Percentiles rank a stretch among this genome's conserved stretches.
Evolutionary conservation across 2,888 invertebrate genomes (phyloP).

Genomic region (Phalera bucephala): DNA sequence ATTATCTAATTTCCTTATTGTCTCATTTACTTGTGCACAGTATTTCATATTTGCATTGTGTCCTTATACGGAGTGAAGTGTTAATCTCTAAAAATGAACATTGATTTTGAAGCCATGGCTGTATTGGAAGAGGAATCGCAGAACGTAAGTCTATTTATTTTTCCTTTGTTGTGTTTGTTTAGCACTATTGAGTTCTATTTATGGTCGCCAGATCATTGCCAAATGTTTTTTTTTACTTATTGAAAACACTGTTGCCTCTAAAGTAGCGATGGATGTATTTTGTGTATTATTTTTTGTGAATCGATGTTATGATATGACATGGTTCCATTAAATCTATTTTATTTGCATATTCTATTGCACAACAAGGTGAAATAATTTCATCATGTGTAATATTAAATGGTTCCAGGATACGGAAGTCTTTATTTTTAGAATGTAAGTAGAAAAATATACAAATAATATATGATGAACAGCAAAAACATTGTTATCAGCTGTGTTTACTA

Average conservation of each 20-base stretch:
- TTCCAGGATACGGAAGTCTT: constrained; percentile 1
- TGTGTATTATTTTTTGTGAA: constrained; percentile 22
- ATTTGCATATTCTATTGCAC: constrained; percentile 48
- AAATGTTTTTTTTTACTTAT: neutral
- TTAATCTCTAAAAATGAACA: constrained; percentile 60
- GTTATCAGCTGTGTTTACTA: constrained; percentile 34
- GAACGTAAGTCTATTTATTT: constrained; percentile 73
- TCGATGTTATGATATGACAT: constrained; percentile 31
- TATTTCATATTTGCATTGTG: constrained; percentile 23
- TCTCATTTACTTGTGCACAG: constrained; percentile 51
- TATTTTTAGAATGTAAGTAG: neutral
- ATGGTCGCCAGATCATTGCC: constrained; percentile 4
- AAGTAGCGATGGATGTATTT: neutral
- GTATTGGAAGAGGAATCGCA: constrained; percentile 85
- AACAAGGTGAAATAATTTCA: constrained; percentile 51
- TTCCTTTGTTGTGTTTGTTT: constrained; percentile 50
- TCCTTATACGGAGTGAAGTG: constrained; percentile 13
- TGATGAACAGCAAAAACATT: constrained; percentile 5
- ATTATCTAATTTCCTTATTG: constrained; percentile 80
- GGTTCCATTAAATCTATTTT: constrained; percentile 28
- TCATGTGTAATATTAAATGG: constrained; percentile 28
- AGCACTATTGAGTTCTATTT: constrained; percentile 28
- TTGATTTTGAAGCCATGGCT: constrained; percentile 85
- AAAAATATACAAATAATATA: constrained; percentile 7
- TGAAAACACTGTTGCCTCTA: neutral